Evolutionary conservation across 2,113 vertebrate species (phyloP), one percentile per base, ranked within the genome.

Genomic region (Zosterops hypoxanthus): DNA sequence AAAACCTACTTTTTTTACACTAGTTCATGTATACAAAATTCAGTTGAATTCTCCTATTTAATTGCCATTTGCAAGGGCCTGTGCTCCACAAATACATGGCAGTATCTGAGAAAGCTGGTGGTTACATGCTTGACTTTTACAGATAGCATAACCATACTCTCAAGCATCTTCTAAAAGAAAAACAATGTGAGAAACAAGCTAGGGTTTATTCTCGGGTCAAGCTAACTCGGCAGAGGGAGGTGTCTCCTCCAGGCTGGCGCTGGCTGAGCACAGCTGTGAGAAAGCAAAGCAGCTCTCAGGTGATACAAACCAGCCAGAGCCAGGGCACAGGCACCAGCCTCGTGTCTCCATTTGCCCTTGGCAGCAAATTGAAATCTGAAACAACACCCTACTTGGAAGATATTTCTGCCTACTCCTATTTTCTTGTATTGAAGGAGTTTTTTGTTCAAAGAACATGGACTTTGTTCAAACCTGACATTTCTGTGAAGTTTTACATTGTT

Each of bases 391-490:
- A 12, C 71, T 46, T 66, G 47, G 63, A 77, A 70, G 47, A 80
- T n/a, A 61, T 53, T 80, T 86, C 75, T 94, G 79, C 95, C 82
- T 76, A 86, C 64, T 93, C 21, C 28, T 73, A 7, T 59, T 96
- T 92, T 82, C 59, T 73, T 29, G 41, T 18, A 63, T n/a, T 73
- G 75, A 90, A 88, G 26, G 68, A 70, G 16, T 0, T 50, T 96
- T 94, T 93, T 94, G 41, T 95, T 77, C 59, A 80, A 76, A 88
- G 49, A 85, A 76, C 60, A 39, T 0, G 1, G 86, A 80, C 63
- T 81, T 88, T 50, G 66, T 86, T 95, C 75, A 77, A 90, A 90
- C 82, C 88, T 90, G 66, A 80, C 47, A 46, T 90, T 93, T 92
- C 79, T 90, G 59, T 55, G 50, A 90, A 73, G 59, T 33, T 81